A percentile compares a stretch with the other conserved stretches of the same genome.
Conservation (phyloP, 2,797 vertebrate species). For the Danio aesculapii region DNA sequence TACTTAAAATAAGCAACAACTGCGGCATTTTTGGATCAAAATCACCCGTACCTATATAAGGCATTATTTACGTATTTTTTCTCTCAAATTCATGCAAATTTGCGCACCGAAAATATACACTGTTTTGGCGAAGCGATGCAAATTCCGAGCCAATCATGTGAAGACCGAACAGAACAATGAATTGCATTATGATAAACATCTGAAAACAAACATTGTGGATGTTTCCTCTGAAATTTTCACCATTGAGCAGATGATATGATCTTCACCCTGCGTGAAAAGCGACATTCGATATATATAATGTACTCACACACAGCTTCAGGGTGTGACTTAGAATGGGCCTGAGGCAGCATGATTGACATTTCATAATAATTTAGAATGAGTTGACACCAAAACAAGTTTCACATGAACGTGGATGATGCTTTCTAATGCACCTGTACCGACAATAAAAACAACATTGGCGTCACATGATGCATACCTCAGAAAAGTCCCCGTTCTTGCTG, state of each 20-base stretch:
- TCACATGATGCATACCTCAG: slow-evolving; percentile 82
- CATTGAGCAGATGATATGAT: not conserved
- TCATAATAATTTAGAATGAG: not conserved
- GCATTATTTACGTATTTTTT: not conserved
- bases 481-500: slow-evolving; percentile 92
- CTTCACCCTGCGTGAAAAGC: not conserved
- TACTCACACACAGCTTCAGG: not conserved
- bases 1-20: not conserved
- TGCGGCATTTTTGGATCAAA: not conserved
- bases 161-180: not conserved
- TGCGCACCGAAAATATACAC: not conserved
- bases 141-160: not conserved
- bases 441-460: not conserved
- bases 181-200: not conserved
- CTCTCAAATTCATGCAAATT: not conserved
- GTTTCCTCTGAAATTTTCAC: not conserved
- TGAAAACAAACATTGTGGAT: not conserved
- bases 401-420: not conserved
- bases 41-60: not conserved
- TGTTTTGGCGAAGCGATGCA: not conserved
- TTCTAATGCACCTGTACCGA: not conserved
- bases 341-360: not conserved
- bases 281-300: not conserved
- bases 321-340: not conserved
- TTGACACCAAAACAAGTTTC: not conserved